A percentile compares a stretch with the other conserved stretches of the same genome.
Evolutionary conservation across 2,888 invertebrate genomes (phyloP).

Genomic region (Oasisia sp.): DNA sequence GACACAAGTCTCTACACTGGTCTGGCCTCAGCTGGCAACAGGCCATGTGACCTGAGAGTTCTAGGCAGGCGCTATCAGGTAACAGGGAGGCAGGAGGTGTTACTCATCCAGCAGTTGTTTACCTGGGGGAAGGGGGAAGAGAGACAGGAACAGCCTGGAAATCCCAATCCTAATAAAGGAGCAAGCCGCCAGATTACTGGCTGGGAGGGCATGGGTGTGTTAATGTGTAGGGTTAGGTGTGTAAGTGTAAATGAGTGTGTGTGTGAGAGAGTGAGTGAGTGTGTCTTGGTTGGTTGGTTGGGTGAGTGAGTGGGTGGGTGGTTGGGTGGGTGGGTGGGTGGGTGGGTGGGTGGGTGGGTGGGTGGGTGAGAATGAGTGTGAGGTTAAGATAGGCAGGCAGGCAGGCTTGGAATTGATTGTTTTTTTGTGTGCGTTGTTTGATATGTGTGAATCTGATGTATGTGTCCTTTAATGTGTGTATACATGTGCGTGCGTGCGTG

Average conservation of each 20-base stretch:
- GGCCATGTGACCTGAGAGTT: background rate
- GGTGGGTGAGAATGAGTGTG: background rate
- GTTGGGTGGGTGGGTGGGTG: background rate
- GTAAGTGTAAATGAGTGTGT: background rate
- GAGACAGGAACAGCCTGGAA: background rate
- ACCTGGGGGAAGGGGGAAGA: background rate
- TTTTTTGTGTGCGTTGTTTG: no score
- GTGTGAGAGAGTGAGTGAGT: background rate
- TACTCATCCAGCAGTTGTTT: background rate
- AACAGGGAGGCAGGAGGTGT: background rate
- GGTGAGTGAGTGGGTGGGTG: background rate
- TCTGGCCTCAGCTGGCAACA: background rate
- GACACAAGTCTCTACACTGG: background rate
- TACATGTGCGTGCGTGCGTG: background rate
- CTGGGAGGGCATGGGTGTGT: background rate
- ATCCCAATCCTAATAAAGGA: slow-evolving; percentile 17
- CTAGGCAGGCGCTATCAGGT: background rate
- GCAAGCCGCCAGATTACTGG: background rate
- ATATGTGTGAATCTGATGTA: no score
- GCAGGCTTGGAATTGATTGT: no score
- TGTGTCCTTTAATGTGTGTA: background rate
- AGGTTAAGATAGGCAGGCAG: no score
- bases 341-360: background rate
- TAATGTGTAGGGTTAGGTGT: background rate
- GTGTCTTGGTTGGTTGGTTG: background rate